Percentiles rank a stretch among this genome's conserved stretches.
phyloP scores from a whole-genome alignment of 2,113 vertebrate genomes.

The Columba janthina region DNA sequence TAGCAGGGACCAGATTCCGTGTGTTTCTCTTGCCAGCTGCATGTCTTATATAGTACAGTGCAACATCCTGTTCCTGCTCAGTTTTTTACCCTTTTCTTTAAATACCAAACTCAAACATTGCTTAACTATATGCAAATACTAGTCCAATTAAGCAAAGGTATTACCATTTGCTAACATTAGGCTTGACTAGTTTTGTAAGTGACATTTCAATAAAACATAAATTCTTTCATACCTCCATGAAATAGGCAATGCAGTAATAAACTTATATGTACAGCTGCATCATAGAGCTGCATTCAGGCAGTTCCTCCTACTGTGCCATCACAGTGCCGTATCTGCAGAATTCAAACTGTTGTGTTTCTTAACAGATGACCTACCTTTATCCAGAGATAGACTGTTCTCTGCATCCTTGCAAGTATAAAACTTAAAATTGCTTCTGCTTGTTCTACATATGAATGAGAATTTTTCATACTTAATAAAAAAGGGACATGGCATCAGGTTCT shows the following conservation, averaged over 20 bases:
- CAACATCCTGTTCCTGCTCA: not conserved
- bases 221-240: not conserved
- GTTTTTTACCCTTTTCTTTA: constrained; percentile 4
- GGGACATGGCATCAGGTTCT: not conserved
- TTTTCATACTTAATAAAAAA: constrained; percentile 9
- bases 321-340: not conserved
- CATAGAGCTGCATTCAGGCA: not conserved
- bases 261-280: not conserved
- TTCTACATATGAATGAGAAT: not conserved
- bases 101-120: not conserved
- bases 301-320: not conserved
- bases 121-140: not conserved
- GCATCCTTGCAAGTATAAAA: not conserved
- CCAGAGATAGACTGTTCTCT: not conserved
- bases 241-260: not conserved
- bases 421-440: not conserved
- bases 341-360: not conserved
- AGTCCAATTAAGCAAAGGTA: not conserved
- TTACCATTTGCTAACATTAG: not conserved
- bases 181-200: not conserved
- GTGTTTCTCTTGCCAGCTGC: not conserved
- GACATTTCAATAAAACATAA: not conserved
- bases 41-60: not conserved
- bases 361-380: constrained; percentile 1
- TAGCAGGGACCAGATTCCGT: not conserved